Conservation (phyloP, 2,113 vertebrate genomes). For the Accipiter cooperii region DNA sequence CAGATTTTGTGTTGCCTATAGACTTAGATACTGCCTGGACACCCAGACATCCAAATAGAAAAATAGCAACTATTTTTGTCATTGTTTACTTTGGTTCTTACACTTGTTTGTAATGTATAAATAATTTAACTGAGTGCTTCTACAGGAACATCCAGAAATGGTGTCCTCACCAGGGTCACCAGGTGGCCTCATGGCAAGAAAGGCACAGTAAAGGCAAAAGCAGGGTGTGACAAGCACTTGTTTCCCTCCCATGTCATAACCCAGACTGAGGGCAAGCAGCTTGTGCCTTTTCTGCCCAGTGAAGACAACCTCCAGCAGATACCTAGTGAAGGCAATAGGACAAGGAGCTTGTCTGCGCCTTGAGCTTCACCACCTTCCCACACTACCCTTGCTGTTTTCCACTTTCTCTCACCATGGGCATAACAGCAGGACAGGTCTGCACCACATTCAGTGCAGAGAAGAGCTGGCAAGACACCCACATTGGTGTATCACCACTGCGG, state of each 20-base stretch:
- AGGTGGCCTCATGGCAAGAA: neutral
- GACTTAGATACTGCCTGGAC: neutral
- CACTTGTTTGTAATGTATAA: neutral
- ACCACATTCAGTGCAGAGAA: neutral
- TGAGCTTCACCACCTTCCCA: neutral
- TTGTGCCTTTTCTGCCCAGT: neutral
- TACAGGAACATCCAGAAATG: neutral
- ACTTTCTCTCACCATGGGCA: neutral
- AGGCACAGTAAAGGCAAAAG: neutral
- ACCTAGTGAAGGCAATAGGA: neutral
- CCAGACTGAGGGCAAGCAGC: neutral
- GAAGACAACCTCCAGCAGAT: neutral
- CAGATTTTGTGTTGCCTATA: neutral
- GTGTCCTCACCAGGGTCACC: too few species aligned
- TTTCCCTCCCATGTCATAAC: neutral
- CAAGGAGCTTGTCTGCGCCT: neutral
- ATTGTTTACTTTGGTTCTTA: neutral
- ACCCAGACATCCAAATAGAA: neutral
- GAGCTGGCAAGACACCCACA: neutral
- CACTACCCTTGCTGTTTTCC: neutral
- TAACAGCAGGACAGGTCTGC: neutral
- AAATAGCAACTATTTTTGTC: neutral
- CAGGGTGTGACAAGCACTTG: neutral
- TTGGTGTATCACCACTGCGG: accelerated
- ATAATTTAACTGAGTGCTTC: neutral